Evolutionary conservation across 2,113 vertebrate species (phyloP).

Genomic region (Nycticryphes semicollaris): DNA sequence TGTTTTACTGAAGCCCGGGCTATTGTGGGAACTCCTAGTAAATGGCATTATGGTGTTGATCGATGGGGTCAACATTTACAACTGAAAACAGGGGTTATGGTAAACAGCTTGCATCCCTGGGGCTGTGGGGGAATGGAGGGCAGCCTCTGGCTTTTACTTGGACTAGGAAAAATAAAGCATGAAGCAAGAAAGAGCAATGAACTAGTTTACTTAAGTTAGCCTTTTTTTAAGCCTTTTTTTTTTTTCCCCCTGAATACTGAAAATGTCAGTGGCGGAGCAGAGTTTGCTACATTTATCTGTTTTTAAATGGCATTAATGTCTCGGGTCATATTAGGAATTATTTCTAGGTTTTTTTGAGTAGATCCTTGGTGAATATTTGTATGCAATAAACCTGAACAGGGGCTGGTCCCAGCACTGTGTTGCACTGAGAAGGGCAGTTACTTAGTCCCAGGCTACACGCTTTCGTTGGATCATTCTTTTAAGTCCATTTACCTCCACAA

Average conservation of each 20-base stretch:
- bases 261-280: not conserved
- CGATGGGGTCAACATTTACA: slow-evolving; percentile 69
- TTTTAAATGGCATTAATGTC: not conserved
- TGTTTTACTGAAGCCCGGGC: slow-evolving; percentile 32
- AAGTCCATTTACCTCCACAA: not conserved
- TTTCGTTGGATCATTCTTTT: not conserved
- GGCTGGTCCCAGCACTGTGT: not conserved
- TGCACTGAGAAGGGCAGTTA: not conserved
- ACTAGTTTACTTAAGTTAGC: not conserved
- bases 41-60: slow-evolving; percentile 55
- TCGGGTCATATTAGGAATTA: not conserved
- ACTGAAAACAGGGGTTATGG: slow-evolving; percentile 51
- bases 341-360: not conserved
- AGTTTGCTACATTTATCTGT: not conserved
- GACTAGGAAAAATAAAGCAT: not conserved
- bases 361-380: not conserved
- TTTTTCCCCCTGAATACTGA: not conserved
- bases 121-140: not conserved
- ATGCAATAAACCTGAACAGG: not conserved
- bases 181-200: not conserved
- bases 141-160: not conserved
- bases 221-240: not conserved
- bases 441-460: not conserved
- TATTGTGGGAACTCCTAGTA: slow-evolving; percentile 44
- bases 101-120: slow-evolving; percentile 52